These are phyloP conservation scores for Glyptemys insculpta DNA, from an alignment of 2,797 vertebrate genomes.

Conservation along the genomic window DNA sequence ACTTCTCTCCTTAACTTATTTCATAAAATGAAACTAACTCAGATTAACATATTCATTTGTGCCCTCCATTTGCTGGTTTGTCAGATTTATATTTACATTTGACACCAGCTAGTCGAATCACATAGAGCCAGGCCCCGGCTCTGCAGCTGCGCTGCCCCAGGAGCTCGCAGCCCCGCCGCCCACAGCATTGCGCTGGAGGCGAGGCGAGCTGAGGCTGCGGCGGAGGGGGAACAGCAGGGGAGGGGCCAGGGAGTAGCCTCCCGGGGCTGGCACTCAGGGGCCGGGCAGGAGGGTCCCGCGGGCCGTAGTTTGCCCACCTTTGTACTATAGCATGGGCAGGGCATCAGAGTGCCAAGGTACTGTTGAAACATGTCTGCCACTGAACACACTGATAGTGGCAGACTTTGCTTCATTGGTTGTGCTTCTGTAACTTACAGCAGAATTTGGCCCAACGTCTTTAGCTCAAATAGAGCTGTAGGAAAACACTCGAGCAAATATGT, in stretches of 20 bases:
- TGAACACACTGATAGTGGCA: not conserved
- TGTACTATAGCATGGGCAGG: not conserved
- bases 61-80: constrained; percentile 22
- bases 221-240: too few relatives aligned
- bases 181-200: too few relatives aligned
- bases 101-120: not conserved
- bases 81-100: constrained; percentile 35
- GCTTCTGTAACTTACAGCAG: not conserved
- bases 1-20: constrained; percentile 38
- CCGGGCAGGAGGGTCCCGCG: too few relatives aligned
- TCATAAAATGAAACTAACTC: constrained; percentile 46
- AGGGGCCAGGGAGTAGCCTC: too few relatives aligned
- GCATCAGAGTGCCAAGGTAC: not conserved
- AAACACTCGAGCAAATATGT: not conserved
- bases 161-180: too few relatives aligned
- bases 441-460: not conserved
- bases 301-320: too few relatives aligned
- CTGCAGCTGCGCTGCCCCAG: too few relatives aligned
- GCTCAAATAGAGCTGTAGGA: not conserved
- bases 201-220: too few relatives aligned
- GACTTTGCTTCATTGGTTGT: not conserved
- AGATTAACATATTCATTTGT: constrained; percentile 56
- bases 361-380: not conserved
- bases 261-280: too few relatives aligned
- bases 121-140: not conserved